phyloP scores from a whole-genome alignment of 2,888 invertebrate genomes.

The Sinopyrophorus schimmeli region DNA sequence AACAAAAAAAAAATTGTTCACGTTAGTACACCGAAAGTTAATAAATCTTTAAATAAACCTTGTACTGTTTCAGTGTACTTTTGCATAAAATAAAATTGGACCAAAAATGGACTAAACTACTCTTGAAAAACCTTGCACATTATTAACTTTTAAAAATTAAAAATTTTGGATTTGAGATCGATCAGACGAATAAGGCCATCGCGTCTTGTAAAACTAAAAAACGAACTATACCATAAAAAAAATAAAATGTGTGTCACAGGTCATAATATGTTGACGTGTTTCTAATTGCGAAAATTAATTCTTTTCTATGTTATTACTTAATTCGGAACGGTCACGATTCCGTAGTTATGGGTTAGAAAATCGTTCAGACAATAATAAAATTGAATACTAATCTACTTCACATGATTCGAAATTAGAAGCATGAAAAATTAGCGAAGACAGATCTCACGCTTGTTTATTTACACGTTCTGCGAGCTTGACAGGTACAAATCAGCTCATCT shows the following conservation, averaged over 20 bases:
- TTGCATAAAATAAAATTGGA: no score
- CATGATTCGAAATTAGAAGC: conserved; percentile 29
- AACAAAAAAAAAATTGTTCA: no score
- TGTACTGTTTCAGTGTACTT: no score
- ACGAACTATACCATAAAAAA: no score
- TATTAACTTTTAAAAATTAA: no score
- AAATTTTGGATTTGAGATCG: background rate
- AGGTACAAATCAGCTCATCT: conserved; percentile 33
- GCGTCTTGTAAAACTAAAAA: no score
- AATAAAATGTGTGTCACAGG: no score
- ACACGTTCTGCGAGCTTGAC: conserved; percentile 29
- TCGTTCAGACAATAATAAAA: conserved; percentile 27
- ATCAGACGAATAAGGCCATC: no score
- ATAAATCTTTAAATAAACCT: no score
- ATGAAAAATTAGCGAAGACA: conserved; percentile 33
- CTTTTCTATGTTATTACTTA: conserved; percentile 27
- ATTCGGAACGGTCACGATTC: conserved; percentile 27
- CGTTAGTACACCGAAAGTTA: no score
- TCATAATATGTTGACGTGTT: conserved; percentile 29
- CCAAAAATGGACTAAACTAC: no score
- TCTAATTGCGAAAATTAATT: conserved; percentile 28
- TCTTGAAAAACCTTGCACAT: no score
- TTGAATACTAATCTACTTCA: conserved; percentile 27
- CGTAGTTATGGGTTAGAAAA: conserved; percentile 24
- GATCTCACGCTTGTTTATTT: conserved; percentile 34